Evolutionary conservation across 2,888 invertebrate genomes (phyloP).

Genomic region (Folsomia candida): DNA sequence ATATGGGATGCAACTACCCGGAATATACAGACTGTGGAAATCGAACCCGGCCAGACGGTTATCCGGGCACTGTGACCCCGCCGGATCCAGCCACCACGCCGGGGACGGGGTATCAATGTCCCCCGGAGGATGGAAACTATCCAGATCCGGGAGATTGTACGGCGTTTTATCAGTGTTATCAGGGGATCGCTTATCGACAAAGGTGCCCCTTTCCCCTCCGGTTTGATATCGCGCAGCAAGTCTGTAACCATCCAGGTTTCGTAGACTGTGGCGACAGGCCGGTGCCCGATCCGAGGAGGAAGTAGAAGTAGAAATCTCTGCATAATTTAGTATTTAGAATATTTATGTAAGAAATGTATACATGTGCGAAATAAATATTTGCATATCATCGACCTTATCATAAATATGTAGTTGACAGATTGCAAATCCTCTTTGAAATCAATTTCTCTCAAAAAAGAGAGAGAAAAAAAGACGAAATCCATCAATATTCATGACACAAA

Average conservation of each 20-base stretch:
- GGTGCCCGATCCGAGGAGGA: no score
- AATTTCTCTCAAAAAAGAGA: no score
- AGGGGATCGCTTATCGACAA: constrained; percentile 18
- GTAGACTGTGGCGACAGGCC: constrained; percentile 25
- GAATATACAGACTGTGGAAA: constrained; percentile 24
- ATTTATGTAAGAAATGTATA: no score
- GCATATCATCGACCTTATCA: no score
- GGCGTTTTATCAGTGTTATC: constrained; percentile 20
- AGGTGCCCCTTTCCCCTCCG: constrained; percentile 17
- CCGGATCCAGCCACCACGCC: constrained; percentile 9
- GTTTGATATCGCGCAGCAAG: constrained; percentile 1
- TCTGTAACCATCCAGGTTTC: constrained; percentile 18
- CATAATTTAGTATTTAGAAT: no score
- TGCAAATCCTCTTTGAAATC: no score
- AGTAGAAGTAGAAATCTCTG: no score
- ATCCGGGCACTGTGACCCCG: constrained; percentile 20
- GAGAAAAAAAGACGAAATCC: no score
- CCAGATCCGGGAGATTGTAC: constrained; percentile 26
- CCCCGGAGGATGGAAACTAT: constrained; percentile 10
- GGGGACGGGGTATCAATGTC: constrained; percentile 13
- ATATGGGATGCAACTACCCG: constrained; percentile 27
- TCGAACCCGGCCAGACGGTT: constrained; percentile 16
- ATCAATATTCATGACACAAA: no score
- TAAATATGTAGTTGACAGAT: no score
- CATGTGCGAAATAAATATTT: no score